These are phyloP conservation scores for Oasisia sp. DNA, from an alignment of 2,888 invertebrate genomes.

Conservation along the genomic window DNA sequence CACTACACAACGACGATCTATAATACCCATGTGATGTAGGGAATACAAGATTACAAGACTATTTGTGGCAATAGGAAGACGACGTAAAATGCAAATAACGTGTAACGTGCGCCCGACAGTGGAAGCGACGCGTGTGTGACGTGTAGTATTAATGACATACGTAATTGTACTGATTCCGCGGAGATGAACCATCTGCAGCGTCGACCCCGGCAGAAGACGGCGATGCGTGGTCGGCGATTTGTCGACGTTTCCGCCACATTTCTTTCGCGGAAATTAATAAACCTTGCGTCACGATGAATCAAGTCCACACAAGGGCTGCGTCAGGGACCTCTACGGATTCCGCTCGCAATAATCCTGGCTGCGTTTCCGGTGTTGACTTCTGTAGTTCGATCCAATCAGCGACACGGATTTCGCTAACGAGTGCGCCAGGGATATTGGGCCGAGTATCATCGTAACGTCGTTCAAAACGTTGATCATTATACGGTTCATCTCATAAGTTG, in stretches of 20 bases:
- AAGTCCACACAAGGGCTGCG: not conserved
- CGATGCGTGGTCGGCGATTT: not conserved
- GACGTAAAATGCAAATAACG: not conserved
- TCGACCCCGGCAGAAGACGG: not conserved
- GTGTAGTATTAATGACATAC: not conserved
- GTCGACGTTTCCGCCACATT: not conserved
- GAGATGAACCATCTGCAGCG: not conserved
- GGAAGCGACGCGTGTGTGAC: not conserved
- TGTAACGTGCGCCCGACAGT: not conserved
- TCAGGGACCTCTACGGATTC: not conserved
- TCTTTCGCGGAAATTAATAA: slow-evolving; percentile 13
- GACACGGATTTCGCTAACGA: not conserved
- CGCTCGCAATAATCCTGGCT: not conserved
- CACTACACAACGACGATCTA: no score
- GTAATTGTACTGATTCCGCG: not conserved
- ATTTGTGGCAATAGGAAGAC: not conserved
- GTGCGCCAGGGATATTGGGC: not conserved
- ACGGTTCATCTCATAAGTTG: no score
- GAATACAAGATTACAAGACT: not conserved
- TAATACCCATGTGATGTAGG: not conserved
- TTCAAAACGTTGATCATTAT: no score
- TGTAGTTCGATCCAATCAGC: not conserved
- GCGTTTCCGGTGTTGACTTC: not conserved
- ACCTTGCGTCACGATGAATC: slow-evolving; percentile 9
- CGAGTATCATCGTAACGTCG: no score